Base-by-base conservation (phyloP, 2,888 invertebrate species). In the Rhogogaster chlorosoma region DNA sequence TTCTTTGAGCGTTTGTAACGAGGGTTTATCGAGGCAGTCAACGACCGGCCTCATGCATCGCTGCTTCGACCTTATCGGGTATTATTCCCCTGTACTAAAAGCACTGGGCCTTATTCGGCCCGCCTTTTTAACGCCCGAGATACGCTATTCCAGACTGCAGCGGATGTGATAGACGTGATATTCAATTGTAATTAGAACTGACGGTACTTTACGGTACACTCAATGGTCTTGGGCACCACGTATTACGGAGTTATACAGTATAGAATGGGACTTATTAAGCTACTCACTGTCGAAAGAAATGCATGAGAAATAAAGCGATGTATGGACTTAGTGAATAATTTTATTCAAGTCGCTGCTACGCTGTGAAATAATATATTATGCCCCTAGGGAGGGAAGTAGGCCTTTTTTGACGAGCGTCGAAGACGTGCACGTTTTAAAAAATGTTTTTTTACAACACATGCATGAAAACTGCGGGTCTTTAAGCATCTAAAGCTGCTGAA, bases 11-110 rank as follows among this genome's bases (percentile, higher is more conserved):
- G 10, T 29, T 22, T 26, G 15, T 42, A 45, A 75, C 26, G 6
- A 75, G 26, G 6, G 42, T 53, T n/a, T 38, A 7, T 61, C 26
- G 22, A 32, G 2, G 29, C 36, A 38, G 61, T 80, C 80, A 80
- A 80, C 26, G 80, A 80, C 80, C 80, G 80, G 38, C 57, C 57
- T 80, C 80, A 61, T 57, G 57, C 61, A 80, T 57, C 61, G 80
- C 38, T 32, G 57, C n/a, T 3, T 57, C 57, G 61, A 61, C 61
- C 57, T 80, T 57, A 80, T 80, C 80, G 38, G 61, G 80, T 18
- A 26, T 80, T 80, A 80, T 80, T 80, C 38, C n/a, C 36, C 80
- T 38, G 18, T 22, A 38, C 36, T 38, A 22, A 22, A 45, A 32
- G 18, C 29, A 18, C 32, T 26, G 36, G 42, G 64, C 70, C 83